Evolutionary conservation across 2,888 invertebrate genomes (phyloP), one percentile per base, ranked within the genome.

Genomic region (Acheta domesticus): DNA sequence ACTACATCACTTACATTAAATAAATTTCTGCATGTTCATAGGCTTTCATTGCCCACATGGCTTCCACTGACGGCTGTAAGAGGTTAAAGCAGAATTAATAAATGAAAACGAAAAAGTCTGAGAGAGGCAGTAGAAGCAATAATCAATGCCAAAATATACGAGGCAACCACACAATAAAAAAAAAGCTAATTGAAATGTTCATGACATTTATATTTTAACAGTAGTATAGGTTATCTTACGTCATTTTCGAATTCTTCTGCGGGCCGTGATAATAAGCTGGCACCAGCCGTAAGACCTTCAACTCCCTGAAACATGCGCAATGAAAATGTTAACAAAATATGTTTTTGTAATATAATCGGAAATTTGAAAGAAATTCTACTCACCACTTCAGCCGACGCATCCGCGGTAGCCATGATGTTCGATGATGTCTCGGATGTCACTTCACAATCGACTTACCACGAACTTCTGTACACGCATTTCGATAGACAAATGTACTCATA

Each of bases 21-120:
- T 98, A 95, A 80, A 96, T 91, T 88, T 97, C 96, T 79, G 97
- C 96, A 87, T 98, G 97, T 85, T 97, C 95, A 88, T 93, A 94
- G 1, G 98, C 97, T 87, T 95, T 96, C 79, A 95, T 91, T 0
- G 95, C 96, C 99, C 99, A 99, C 87, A 96, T 90, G 83, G 93
- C 91, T 88, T 99, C 99, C 81, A 99, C 88, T 1, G 93, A 91
- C 82, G 88, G 86, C 91, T 92, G 84, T 84, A 83, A 86, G n/a
- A 8, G 8, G 36, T 5, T 36, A 8, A 36, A 36, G 8, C 36
- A 36, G 36, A 82, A 80, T 83, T 80, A 80, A 62, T 80, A 75
- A 80, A 76, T n/a, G 36, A 36, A n/a, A 36, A 8, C 36, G 36
- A 8, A 36, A 36, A 36, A 36, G 8, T 36, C 36, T 3, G 23